Base-by-base conservation (phyloP, 1,140 invertebrate genomes). In the Procambarus virginalis region DNA sequence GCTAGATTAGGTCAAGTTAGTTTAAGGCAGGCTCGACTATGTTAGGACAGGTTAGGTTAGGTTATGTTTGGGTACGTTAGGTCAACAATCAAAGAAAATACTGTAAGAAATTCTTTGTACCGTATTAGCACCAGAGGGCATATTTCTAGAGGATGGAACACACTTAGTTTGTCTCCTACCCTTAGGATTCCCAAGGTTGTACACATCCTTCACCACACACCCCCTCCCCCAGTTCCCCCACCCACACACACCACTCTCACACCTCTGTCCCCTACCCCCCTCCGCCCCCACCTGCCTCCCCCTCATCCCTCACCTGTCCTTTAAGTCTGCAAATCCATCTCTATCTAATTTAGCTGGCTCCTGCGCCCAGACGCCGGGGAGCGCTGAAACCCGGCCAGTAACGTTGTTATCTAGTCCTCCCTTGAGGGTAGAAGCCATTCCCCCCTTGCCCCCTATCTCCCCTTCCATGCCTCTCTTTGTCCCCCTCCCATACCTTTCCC, bases 281-380 rank as follows among this genome's bases (percentile, higher is more conserved):
- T 58, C 45, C 22, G 34, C 58, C 55, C 22, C 58, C 46, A 2
- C 45, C 48, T 76, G n/a, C 55, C 14, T 64, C 20, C 45, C 80
- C 22, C 22, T 82, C 14, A 22, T 60, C 22, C 34, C 55, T 45
- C 80, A 80, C 78, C 78, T 80, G 78, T 60, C 78, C 51, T 60
- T 80, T 80, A 58, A 49, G 49, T 55, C 55, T 3, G 84, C 84
- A 78, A 85, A 85, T 85, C 73, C 84, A 85, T 85, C 84, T 85
- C 58, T 85, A 85, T 78, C 84, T 77, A 85, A 85, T 85, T 85
- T 85, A 85, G 75, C n/a, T 77, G 73, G 48, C 84, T 46, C 76
- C 84, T 78, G 70, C 34, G 49, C 70, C 60, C 8, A 49, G n/a
- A 20, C n/a, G 49, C 49, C 10, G 4, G 5, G 48, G 49, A 73